phyloP scores from a whole-genome alignment of 2,113 vertebrate species.

The Gasterosteus aculeatus region DNA sequence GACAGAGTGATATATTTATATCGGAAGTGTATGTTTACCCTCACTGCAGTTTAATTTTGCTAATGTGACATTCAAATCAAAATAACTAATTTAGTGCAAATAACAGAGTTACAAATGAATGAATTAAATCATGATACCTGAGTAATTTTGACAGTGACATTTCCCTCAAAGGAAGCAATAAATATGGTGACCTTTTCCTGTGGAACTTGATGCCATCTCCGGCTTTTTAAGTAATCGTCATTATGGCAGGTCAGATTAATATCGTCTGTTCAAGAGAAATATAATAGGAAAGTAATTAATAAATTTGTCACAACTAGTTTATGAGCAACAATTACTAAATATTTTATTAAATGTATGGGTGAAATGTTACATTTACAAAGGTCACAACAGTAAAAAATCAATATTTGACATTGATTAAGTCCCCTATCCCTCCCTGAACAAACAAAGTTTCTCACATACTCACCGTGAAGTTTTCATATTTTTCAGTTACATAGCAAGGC shows the following conservation, averaged over 20 bases:
- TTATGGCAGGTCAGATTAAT: conserved; percentile 57
- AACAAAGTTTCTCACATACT: background rate
- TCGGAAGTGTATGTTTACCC: background rate
- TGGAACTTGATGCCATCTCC: conserved; percentile 54
- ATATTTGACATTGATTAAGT: background rate
- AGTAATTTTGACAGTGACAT: conserved; percentile 66
- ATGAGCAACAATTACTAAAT: background rate
- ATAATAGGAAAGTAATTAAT: conserved; percentile 21
- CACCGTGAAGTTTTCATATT: background rate
- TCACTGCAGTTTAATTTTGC: background rate
- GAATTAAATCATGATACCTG: conserved; percentile 42
- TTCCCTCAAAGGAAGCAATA: conserved; percentile 65
- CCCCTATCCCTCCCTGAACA: background rate
- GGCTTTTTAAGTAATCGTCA: conserved; percentile 46
- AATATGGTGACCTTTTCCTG: conserved; percentile 70
- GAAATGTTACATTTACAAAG: background rate
- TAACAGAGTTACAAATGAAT: conserved; percentile 25
- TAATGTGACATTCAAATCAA: background rate
- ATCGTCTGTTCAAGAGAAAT: conserved; percentile 20
- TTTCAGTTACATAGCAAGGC: background rate
- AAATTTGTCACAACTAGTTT: conserved; percentile 20
- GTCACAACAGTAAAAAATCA: background rate
- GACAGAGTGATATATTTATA: background rate
- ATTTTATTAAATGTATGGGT: background rate
- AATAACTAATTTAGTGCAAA: background rate